A percentile compares a stretch with the other conserved stretches of the same genome.
These are phyloP conservation scores for Coregonus suidteri DNA, from an alignment of 2,797 vertebrate species.

Conservation along the genomic window DNA sequence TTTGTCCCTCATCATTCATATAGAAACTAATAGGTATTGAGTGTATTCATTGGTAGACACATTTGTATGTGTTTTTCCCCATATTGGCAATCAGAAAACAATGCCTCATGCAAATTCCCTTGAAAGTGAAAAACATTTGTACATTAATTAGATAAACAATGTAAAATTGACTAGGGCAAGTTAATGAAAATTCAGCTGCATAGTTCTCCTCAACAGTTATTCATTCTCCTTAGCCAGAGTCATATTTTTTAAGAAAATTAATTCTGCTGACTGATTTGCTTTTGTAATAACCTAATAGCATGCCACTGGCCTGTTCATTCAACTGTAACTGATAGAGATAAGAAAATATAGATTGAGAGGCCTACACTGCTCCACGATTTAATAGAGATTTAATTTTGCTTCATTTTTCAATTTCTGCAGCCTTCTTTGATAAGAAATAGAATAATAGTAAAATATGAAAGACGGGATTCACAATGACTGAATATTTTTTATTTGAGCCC, in stretches of 20 bases:
- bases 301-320: slow-evolving; percentile 70
- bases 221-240: slow-evolving; percentile 55
- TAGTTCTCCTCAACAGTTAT: slow-evolving; percentile 57
- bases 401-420: slow-evolving; percentile 56
- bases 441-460: slow-evolving; percentile 41
- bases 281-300: slow-evolving; percentile 80
- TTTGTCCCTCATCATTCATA: neutral
- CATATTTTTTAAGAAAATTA: slow-evolving; percentile 75
- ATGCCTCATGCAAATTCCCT: slow-evolving; percentile 20
- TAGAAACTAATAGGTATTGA: neutral
- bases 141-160: no score
- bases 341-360: slow-evolving; percentile 71
- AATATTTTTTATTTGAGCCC: slow-evolving; percentile 35
- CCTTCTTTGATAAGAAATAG: slow-evolving; percentile 50
- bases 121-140: slow-evolving; percentile 15
- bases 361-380: slow-evolving; percentile 56
- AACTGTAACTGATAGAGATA: slow-evolving; percentile 73
- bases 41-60: neutral
- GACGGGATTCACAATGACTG: slow-evolving; percentile 23
- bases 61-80: neutral
- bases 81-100: neutral
- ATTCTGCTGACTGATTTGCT: slow-evolving; percentile 79
- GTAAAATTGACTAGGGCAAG: no score
- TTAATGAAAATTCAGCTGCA: slow-evolving; percentile 62
- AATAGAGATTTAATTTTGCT: slow-evolving; percentile 69